A percentile compares a stretch with the other conserved stretches of the same genome.
These are phyloP conservation scores for Tigriopus californicus DNA, from an alignment of 2,888 invertebrate genomes.

Conservation along the genomic window DNA sequence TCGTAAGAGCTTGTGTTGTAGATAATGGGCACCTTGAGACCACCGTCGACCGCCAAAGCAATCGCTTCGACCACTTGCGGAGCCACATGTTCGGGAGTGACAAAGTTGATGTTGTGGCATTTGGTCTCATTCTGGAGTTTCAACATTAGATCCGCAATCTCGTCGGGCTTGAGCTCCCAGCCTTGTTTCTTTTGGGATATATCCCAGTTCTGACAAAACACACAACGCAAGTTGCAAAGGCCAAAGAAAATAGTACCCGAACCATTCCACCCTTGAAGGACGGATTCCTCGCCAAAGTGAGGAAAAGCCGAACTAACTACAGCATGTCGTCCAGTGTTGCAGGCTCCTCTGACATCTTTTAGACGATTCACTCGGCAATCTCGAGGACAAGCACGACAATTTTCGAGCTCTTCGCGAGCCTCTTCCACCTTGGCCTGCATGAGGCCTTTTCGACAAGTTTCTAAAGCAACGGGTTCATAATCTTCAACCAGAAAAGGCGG, in stretches of 20 bases:
- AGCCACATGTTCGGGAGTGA: constrained; percentile 11
- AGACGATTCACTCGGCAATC: constrained; percentile 3
- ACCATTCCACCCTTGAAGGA: constrained; percentile 14
- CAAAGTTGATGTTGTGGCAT: constrained; percentile 10
- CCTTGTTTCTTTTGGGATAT: constrained; percentile 7
- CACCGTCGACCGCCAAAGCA: neutral
- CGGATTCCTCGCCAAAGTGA: constrained; percentile 14
- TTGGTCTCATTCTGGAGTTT: constrained; percentile 10
- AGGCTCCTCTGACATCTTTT: constrained; percentile 1
- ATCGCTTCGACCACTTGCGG: constrained; percentile 10
- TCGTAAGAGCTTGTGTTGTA: constrained; percentile 10
- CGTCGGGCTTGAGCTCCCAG: constrained; percentile 5
- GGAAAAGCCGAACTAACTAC: constrained; percentile 13
- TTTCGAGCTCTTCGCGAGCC: neutral
- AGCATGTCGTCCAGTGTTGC: constrained; percentile 9
- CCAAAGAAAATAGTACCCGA: constrained; percentile 11
- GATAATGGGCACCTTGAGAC: constrained; percentile 2
- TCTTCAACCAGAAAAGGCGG: constrained; percentile 5
- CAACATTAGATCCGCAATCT: constrained; percentile 10
- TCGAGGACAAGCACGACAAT: constrained; percentile 5
- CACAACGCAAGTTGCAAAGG: constrained; percentile 3
- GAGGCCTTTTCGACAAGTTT: neutral
- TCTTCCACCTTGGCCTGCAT: neutral
- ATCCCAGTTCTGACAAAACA: constrained; percentile 14
- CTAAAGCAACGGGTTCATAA: neutral